These are phyloP conservation scores for Saimiri boliviensis DNA, from an alignment of 2,113 vertebrate genomes.

Conservation along the genomic window DNA sequence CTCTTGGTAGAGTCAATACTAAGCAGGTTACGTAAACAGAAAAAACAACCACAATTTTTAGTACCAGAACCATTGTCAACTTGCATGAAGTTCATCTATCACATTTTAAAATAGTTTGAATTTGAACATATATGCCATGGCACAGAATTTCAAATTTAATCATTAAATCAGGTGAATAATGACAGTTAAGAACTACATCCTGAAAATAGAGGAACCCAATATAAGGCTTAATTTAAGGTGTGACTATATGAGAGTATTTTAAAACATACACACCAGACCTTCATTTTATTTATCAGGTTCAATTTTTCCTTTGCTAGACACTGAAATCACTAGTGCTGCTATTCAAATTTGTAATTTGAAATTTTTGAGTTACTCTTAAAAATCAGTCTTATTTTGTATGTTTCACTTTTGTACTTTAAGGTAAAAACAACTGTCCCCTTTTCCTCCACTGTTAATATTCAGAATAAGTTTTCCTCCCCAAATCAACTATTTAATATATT, in stretches of 20 bases:
- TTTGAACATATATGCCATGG: slow-evolving; percentile 67
- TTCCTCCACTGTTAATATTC: background rate
- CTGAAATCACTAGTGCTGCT: slow-evolving; percentile 24
- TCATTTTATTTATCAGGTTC: slow-evolving; percentile 20
- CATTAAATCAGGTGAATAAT: slow-evolving; percentile 72
- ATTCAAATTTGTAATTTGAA: slow-evolving; percentile 49
- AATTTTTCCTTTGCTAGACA: slow-evolving; percentile 15
- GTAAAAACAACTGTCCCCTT: slow-evolving; percentile 2
- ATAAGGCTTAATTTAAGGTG: slow-evolving; percentile 75
- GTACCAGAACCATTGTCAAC: slow-evolving; percentile 74
- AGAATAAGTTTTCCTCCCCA: slow-evolving; percentile 15
- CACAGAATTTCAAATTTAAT: slow-evolving; percentile 76
- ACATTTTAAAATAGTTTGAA: slow-evolving; percentile 71
- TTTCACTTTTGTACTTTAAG: background rate
- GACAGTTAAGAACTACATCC: slow-evolving; percentile 76
- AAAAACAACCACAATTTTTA: slow-evolving; percentile 67
- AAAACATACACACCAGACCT: slow-evolving; percentile 49
- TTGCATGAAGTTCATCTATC: slow-evolving; percentile 70
- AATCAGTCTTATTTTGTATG: slow-evolving; percentile 11
- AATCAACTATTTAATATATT: slow-evolving; percentile 40
- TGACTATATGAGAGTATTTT: slow-evolving; percentile 30
- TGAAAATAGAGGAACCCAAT: slow-evolving; percentile 59
- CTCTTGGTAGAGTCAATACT: slow-evolving; percentile 70
- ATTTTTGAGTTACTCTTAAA: slow-evolving; percentile 47
- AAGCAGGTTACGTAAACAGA: slow-evolving; percentile 76